These are phyloP conservation scores for Corythornis cristatus DNA, from an alignment of 2,113 vertebrate species.

Conservation along the genomic window DNA sequence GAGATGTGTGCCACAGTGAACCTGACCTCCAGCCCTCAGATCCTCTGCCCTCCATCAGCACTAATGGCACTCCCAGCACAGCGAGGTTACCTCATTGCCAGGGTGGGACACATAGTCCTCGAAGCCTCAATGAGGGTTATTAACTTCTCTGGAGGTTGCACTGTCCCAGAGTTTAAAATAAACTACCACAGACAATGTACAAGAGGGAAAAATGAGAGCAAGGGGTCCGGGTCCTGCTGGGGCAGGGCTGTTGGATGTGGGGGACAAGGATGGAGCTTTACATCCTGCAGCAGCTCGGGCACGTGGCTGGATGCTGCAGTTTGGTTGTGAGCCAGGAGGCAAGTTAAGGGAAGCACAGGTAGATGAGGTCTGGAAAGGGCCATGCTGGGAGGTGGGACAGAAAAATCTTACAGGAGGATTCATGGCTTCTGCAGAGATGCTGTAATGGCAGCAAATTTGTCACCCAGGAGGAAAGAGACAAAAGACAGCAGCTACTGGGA, in stretches of 20 bases:
- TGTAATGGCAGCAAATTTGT: background rate
- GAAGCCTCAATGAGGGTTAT: background rate
- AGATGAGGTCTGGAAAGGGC: background rate
- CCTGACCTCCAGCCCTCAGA: constrained; percentile 5
- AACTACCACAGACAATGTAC: background rate
- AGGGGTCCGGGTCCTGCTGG: background rate
- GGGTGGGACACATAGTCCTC: background rate
- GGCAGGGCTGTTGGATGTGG: background rate
- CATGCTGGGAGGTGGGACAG: accelerated
- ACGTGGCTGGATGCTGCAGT: accelerated
- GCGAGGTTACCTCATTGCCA: background rate
- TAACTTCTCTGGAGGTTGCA: background rate
- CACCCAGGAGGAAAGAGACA: background rate
- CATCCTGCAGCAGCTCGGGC: background rate
- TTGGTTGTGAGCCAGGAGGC: background rate
- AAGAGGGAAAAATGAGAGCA: accelerated
- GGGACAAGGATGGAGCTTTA: accelerated
- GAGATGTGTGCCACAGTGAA: background rate
- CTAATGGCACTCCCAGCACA: background rate
- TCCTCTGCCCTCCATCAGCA: background rate
- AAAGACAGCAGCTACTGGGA: background rate
- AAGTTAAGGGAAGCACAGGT: accelerated
- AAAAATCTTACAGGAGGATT: background rate
- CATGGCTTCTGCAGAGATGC: background rate
- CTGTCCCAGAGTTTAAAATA: background rate